Conservation (phyloP, 2,888 invertebrate genomes). For the Mesoligia furuncula region DNA sequence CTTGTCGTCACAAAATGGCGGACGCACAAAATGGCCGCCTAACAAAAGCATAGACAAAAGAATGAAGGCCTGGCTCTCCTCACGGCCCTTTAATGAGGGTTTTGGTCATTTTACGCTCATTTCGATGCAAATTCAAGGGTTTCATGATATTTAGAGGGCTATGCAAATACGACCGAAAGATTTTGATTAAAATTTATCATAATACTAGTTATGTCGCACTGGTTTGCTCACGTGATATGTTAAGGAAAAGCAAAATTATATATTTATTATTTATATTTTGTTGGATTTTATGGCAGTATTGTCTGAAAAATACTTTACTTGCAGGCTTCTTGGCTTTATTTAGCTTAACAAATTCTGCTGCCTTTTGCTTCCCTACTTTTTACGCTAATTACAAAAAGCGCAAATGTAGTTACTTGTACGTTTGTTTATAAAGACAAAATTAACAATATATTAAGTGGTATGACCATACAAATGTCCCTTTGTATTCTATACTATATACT, state of each 20-base stretch:
- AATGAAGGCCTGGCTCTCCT: slow-evolving; percentile 81
- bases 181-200: slow-evolving; percentile 88
- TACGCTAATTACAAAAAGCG: not conserved
- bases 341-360: not conserved
- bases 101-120: slow-evolving; percentile 87
- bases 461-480: slow-evolving; percentile 11
- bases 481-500: slow-evolving; percentile 13
- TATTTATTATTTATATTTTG: not conserved
- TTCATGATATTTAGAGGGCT: slow-evolving; percentile 84
- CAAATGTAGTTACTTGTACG: not conserved
- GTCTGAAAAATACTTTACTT: not conserved
- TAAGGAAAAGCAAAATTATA: not conserved
- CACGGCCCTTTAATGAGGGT: slow-evolving; percentile 83
- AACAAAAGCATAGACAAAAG: slow-evolving; percentile 84
- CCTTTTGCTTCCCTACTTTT: not conserved
- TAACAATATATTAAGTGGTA: slow-evolving; percentile 1
- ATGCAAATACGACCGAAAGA: slow-evolving; percentile 85
- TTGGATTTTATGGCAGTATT: not conserved
- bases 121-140: slow-evolving; percentile 88
- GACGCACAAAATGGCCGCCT: slow-evolving; percentile 75
- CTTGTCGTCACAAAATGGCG: slow-evolving; percentile 79
- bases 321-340: not conserved
- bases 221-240: slow-evolving; percentile 37
- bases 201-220: slow-evolving; percentile 56
- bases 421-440: slow-evolving; percentile 19